A percentile compares a stretch with the other conserved stretches of the same genome.
Conservation (phyloP, 2,797 vertebrate genomes). For the Liparis tanakae region DNA sequence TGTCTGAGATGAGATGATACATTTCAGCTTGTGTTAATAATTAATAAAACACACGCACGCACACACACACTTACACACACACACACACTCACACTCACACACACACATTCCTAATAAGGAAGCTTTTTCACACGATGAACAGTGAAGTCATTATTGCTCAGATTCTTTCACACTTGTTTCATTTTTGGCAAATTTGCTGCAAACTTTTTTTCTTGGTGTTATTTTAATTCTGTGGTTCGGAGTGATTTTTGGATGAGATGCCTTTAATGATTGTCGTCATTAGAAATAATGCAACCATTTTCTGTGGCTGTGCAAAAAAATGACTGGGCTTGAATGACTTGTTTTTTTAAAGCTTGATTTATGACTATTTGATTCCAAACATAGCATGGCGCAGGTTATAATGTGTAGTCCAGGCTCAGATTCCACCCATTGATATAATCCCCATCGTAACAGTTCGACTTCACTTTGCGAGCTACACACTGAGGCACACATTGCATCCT, state of each 20-base stretch:
- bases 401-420: not conserved
- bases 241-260: not conserved
- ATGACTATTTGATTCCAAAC: not conserved
- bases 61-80: not conserved
- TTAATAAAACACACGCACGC: not conserved
- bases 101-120: not conserved
- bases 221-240: slow-evolving; percentile 10
- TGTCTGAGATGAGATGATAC: not conserved
- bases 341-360: not conserved
- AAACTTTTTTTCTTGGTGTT: slow-evolving; percentile 13
- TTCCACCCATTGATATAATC: not conserved
- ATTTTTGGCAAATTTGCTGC: slow-evolving; percentile 9
- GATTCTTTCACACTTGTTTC: not conserved
- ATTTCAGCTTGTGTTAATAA: slow-evolving; percentile 12
- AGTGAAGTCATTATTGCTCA: not conserved
- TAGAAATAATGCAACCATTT: not conserved
- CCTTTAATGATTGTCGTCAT: slow-evolving; percentile 1
- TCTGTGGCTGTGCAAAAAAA: not conserved
- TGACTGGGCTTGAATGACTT: not conserved
- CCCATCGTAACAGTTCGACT: not conserved
- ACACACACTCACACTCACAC: not conserved
- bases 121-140: not conserved
- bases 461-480: not conserved
- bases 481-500: not conserved
- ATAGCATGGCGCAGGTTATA: not conserved